Evolutionary conservation across 2,797 vertebrate genomes (phyloP), one percentile per base, ranked within the genome.

Genomic region (Natrix natrix): DNA sequence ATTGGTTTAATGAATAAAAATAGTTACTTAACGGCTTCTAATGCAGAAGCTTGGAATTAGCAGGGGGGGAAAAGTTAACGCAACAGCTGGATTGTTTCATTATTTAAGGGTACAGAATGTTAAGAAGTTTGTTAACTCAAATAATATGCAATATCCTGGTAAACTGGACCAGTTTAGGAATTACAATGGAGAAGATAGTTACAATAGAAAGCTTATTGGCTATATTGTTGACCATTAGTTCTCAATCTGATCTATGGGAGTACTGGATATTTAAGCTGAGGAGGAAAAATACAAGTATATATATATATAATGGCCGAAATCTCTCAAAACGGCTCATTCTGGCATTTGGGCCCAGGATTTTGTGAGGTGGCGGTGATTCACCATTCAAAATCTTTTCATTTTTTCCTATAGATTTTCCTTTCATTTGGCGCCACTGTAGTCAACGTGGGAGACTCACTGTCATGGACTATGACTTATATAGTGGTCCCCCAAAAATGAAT

Each of bases 11-110:
- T 69, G 52, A 87, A 55, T 22, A 87, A 55, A 28, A 87, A 66
- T 66, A 0, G 24, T 37, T 88, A n/a, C 74, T 69, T 16, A 0
- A 94, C 48, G 32, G 11, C 10, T 22, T 24, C 95, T 91, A 60
- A 88, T 52, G 48, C 48, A 0, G 8, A 60, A 13, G 20, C 60
- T 22, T 78, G 11, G 0, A 16, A 78, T 88, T 93, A 14, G 91
- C 88, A 95, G 86, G 55, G 26, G 0, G 10, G 0, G 0, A 12
- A 37, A 16, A 7, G 13, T n/a, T 5, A 87, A 52, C 5, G 14
- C 12, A 26, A n/a, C 52, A 55, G 28, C 26, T 26, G 16, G 26
- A n/a, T n/a, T 56, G 63, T 43, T 43, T 57, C 8, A 59, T 5
- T 88, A 37, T 74, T 88, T n/a, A 0, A 43, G 26, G 57, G 24